Evolutionary conservation across 2,113 vertebrate species (phyloP), one percentile per base, ranked within the genome.

Genomic region (Spermophilus dauricus): DNA sequence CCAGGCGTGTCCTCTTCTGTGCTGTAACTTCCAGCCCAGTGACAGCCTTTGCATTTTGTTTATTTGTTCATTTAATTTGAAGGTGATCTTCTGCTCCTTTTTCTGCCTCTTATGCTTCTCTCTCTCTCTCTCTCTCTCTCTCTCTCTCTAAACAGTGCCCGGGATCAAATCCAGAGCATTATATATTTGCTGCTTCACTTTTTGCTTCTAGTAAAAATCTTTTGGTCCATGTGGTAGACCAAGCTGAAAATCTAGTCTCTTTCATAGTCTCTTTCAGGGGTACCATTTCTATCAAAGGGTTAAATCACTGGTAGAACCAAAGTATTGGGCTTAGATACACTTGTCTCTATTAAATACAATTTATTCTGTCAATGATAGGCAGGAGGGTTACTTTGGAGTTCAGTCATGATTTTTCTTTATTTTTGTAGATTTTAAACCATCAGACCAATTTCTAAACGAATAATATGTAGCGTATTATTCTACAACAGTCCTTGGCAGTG

Each of bases 1-100:
- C 98, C 86, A 92, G 11, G 42, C 1, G 48, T 86, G 4, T 96
- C 93, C 92, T 93, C 96, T 92, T 96, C 82, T 95, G 63, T 94
- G 76, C 70, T 97, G 93, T 94, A 78, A 77, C 91, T 98, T 93
- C 94, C 53, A 97, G 30, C 84, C 94, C 70, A 89, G 90, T 95
- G 96, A 26, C 22, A 80, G 86, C 72, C n/a, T 37, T 53, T 73
- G 34, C 39, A 17, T 51, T 37, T 32, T 42, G 12, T 45, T 70
- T 37, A 5, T 37, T 81, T 91, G 8, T 24, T 72, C 39, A 4
- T 37, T 48, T 69, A 82, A 48, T 88, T 88, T 92, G 83, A 53
- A 75, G 39, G 28, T 34, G 20, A 12, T 42, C 24, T 72, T 2
- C 32, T 81, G 0, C 39, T 14, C 4, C 37, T 8, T 77, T 42